These are phyloP conservation scores for Dissostichus mawsoni DNA, from an alignment of 2,113 vertebrate species.

Conservation along the genomic window DNA sequence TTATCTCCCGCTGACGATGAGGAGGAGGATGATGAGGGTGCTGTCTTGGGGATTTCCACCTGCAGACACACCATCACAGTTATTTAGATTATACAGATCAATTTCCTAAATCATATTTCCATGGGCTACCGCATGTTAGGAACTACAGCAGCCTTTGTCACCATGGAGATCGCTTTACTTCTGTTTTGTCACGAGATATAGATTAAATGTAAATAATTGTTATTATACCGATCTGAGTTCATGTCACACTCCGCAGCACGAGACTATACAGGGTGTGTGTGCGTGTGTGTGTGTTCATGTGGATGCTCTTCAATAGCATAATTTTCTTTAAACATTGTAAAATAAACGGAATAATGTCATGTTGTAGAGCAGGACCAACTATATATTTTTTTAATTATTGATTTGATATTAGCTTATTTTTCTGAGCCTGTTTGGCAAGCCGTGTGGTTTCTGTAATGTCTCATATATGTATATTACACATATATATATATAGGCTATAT, in stretches of 20 bases:
- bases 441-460: too few species aligned
- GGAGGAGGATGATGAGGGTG: constrained; percentile 67
- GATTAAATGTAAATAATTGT: too few species aligned
- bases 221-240: too few species aligned
- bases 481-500: too few species aligned
- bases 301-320: background rate
- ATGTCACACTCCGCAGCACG: background rate
- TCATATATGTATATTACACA: too few species aligned
- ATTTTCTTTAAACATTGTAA: background rate
- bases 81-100: background rate
- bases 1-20: constrained; percentile 90
- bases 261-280: background rate
- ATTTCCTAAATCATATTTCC: background rate
- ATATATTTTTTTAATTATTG: background rate
- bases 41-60: constrained; percentile 94
- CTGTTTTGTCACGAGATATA: too few species aligned
- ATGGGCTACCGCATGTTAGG: background rate
- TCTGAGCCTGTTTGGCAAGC: too few species aligned
- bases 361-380: background rate
- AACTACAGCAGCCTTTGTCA: background rate
- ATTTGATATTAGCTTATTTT: too few species aligned
- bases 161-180: background rate
- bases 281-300: background rate
- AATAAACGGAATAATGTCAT: background rate
- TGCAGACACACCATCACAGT: constrained; percentile 32